phyloP scores from a whole-genome alignment of 2,113 vertebrate genomes.

The Phylloscopus whistleri region DNA sequence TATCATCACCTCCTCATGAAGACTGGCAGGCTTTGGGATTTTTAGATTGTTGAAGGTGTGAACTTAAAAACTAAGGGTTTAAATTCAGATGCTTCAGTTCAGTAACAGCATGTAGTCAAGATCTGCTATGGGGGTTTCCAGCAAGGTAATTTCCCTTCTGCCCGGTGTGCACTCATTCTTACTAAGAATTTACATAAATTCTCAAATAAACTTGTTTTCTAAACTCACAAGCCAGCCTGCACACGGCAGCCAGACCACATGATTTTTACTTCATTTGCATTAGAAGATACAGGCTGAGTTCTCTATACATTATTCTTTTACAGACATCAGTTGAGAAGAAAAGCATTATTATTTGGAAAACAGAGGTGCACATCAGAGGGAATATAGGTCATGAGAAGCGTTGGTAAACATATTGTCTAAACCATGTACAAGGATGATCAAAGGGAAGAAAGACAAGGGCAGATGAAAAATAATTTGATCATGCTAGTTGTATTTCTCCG shows the following conservation, averaged over 20 bases:
- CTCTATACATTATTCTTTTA: background rate
- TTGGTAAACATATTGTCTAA: background rate
- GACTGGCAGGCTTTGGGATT: background rate
- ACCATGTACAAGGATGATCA: background rate
- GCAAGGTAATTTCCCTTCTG: constrained; percentile 73
- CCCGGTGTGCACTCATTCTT: constrained; percentile 66
- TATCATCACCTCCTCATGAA: background rate
- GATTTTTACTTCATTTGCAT: background rate
- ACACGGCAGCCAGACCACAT: background rate
- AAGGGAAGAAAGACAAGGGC: background rate
- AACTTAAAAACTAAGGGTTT: background rate
- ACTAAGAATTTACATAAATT: constrained; percentile 74
- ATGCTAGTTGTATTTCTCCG: background rate
- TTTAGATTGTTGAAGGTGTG: background rate
- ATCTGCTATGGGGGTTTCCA: constrained; percentile 70
- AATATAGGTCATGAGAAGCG: background rate
- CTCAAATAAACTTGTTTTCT: constrained; percentile 64
- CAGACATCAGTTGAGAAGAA: background rate
- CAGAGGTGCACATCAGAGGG: background rate
- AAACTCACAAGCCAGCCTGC: background rate
- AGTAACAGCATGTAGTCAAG: background rate
- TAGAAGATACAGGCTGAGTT: background rate
- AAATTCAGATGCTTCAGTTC: constrained; percentile 1
- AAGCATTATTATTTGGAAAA: background rate
- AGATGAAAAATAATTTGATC: background rate